phyloP scores from a whole-genome alignment of 92 coral and sea anemone genomes.

The Epizoanthus illoricatus region DNA sequence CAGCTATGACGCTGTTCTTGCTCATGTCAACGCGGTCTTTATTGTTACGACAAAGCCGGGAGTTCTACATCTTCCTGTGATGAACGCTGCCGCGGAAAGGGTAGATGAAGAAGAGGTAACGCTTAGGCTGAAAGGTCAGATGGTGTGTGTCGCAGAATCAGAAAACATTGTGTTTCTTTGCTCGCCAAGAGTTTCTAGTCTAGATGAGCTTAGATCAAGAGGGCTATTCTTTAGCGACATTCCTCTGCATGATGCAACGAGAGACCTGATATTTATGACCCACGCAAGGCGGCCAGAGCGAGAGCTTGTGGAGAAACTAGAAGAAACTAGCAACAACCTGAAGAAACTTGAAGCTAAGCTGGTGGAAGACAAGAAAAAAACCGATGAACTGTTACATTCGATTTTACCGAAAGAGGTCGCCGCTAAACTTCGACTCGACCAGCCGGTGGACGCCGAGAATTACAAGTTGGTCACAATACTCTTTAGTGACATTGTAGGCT shows the following conservation, averaged over 20 bases:
- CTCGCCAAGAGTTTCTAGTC: conserved; percentile 87
- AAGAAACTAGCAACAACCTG: conserved; percentile 96
- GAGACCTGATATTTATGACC: conserved; percentile 95
- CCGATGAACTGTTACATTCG: conserved; percentile 92
- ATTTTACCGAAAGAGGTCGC: conserved; percentile 97
- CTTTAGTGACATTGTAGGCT: conserved; percentile 97
- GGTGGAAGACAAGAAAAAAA: conserved; percentile 91
- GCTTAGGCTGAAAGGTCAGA: conserved; percentile 94
- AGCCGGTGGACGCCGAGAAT: conserved; percentile 96
- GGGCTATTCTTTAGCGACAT: conserved; percentile 87
- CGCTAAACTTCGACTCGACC: conserved; percentile 84
- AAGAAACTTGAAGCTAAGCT: conserved; percentile 83
- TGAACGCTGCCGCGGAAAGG: conserved; percentile 17
- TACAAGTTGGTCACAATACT: conserved; percentile 91
- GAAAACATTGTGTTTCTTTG: conserved; percentile 86
- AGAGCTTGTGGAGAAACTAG: conserved; percentile 91
- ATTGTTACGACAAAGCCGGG: conserved; percentile 73
- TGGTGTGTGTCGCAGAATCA: conserved; percentile 85
- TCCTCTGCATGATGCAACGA: conserved; percentile 97
- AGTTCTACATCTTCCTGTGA: conserved; percentile 44
- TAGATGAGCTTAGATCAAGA: conserved; percentile 68
- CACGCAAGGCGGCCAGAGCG: conserved; percentile 95
- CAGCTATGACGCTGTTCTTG: conserved; percentile 69
- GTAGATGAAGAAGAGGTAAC: conserved; percentile 45
- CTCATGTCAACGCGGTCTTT: conserved; percentile 95